Evolutionary conservation across 2,888 invertebrate species (phyloP).

Genomic region (Agrilus mali): DNA sequence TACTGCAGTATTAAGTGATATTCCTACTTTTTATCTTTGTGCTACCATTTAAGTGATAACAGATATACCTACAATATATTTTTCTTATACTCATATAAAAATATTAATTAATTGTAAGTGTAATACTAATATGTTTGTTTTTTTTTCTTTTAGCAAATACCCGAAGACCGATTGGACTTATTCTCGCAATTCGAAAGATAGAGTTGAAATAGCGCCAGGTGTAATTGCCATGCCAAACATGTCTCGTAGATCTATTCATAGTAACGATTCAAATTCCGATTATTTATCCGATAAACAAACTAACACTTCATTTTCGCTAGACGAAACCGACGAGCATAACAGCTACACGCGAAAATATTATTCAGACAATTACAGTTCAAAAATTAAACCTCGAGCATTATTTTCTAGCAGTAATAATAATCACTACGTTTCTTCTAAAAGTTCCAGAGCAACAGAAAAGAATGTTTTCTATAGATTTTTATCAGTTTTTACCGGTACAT

Average conservation of each 20-base stretch:
- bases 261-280: slow-evolving; percentile 14
- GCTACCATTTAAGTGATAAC: no score
- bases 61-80: no score
- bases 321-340: slow-evolving; percentile 3
- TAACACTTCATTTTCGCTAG: slow-evolving; percentile 18
- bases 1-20: no score
- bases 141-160: slow-evolving; percentile 49
- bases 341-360: neutral
- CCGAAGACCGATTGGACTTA: slow-evolving; percentile 90
- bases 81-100: no score
- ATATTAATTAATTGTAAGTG: no score
- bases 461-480: slow-evolving; percentile 8
- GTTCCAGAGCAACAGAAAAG: slow-evolving; percentile 1
- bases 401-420: slow-evolving; percentile 17
- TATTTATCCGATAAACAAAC: slow-evolving; percentile 21
- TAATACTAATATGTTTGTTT: neutral
- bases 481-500: slow-evolving; percentile 11
- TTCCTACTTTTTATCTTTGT: no score
- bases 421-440: neutral
- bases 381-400: slow-evolving; percentile 10
- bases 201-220: slow-evolving; percentile 67
- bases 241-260: slow-evolving; percentile 59
- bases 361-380: slow-evolving; percentile 4
- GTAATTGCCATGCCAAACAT: slow-evolving; percentile 80
- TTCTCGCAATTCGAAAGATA: slow-evolving; percentile 67